phyloP scores from a whole-genome alignment of 2,888 invertebrate species.

The Mesochorus sp. region DNA sequence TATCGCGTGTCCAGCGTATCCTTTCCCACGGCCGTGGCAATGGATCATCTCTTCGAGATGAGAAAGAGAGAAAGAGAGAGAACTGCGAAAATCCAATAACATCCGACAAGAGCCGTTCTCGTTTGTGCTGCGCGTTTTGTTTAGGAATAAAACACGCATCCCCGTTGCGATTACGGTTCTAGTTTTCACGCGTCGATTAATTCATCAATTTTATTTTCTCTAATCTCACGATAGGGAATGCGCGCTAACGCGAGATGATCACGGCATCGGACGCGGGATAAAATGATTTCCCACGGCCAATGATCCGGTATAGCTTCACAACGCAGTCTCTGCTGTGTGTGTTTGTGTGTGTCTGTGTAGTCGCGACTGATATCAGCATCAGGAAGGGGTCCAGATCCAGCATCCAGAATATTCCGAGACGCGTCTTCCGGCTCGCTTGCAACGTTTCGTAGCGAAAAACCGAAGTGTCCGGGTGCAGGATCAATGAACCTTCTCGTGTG shows the following conservation, averaged over 20 bases:
- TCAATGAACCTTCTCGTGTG: slow-evolving; percentile 57
- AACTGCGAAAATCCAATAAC: slow-evolving; percentile 19
- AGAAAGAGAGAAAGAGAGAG: background rate
- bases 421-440: slow-evolving; percentile 52
- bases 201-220: slow-evolving; percentile 20
- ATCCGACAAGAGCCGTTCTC: background rate
- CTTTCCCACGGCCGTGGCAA: slow-evolving; percentile 54
- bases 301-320: slow-evolving; percentile 11
- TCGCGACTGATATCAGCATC: slow-evolving; percentile 46
- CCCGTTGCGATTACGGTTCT: background rate
- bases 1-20: slow-evolving; percentile 60
- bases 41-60: slow-evolving; percentile 31
- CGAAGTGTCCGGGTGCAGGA: slow-evolving; percentile 26
- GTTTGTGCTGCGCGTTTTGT: background rate
- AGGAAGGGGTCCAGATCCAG: slow-evolving; percentile 39
- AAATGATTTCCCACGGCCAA: slow-evolving; percentile 57
- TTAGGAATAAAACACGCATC: background rate
- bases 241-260: background rate
- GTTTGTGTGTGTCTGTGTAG: too few species aligned
- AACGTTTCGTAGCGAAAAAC: slow-evolving; percentile 19
- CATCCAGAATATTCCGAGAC: slow-evolving; percentile 21
- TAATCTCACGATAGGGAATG: background rate
- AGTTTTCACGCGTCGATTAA: slow-evolving; percentile 31
- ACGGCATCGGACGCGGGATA: slow-evolving; percentile 8
- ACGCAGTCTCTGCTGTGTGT: too few species aligned